Percentiles rank a stretch among this genome's conserved stretches.
Evolutionary conservation across 2,113 vertebrate species (phyloP).

Genomic region (Melanocharis versteri): DNA sequence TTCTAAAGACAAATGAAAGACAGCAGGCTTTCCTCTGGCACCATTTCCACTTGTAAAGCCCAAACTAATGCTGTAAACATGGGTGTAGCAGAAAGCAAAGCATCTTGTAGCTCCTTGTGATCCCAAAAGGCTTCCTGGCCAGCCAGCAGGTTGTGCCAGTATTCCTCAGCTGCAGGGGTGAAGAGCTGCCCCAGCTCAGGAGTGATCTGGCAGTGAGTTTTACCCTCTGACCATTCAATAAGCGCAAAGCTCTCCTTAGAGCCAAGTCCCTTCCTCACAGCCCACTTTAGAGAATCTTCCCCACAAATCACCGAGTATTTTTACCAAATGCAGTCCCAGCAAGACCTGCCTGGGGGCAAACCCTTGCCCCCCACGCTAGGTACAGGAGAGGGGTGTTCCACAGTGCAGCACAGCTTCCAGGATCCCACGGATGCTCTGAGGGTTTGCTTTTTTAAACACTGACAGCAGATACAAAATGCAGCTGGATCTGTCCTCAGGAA

Average conservation of each 20-base stretch:
- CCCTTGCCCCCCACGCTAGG: accelerated
- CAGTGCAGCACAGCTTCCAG: background rate
- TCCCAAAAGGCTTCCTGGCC: background rate
- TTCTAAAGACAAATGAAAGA: background rate
- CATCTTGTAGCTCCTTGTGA: background rate
- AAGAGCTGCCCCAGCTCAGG: background rate
- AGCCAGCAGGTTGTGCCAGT: background rate
- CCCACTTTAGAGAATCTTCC: background rate
- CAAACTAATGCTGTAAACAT: background rate
- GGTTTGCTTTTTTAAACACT: background rate
- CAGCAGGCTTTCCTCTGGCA: background rate
- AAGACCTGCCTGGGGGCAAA: background rate
- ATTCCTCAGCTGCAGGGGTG: background rate
- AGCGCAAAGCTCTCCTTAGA: background rate
- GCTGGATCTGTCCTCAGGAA: background rate
- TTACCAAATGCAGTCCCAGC: background rate
- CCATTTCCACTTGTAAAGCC: background rate
- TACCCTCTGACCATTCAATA: background rate
- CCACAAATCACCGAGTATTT: background rate
- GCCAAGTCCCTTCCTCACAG: background rate
- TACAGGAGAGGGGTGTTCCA: background rate
- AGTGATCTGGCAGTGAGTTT: background rate
- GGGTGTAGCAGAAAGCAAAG: background rate
- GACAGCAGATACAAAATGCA: background rate
- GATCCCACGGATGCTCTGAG: background rate